Percentiles rank a stretch among this genome's conserved stretches.
Evolutionary conservation across 2,797 vertebrate genomes (phyloP).

Genomic region (Sebastes minor): DNA sequence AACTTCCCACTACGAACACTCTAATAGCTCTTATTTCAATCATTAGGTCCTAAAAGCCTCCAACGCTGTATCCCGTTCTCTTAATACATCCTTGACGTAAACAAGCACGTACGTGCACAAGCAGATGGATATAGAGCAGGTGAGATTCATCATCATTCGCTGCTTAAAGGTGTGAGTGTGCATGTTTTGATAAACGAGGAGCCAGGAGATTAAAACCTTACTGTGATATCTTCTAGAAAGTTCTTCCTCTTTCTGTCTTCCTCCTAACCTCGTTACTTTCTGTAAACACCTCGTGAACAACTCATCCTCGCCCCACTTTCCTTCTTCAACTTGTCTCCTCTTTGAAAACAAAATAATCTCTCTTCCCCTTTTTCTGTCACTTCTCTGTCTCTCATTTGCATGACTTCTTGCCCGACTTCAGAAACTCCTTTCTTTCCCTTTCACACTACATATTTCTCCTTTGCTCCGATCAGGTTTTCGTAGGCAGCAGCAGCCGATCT

Average conservation of each 20-base stretch:
- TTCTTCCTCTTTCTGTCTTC: background rate
- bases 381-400: background rate
- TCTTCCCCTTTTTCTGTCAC: background rate
- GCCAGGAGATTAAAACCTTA: background rate
- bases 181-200: background rate
- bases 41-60: too few species aligned
- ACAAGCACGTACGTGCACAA: background rate
- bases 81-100: too few species aligned
- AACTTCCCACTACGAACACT: too few species aligned
- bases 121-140: background rate
- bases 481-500: background rate
- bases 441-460: background rate
- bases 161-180: too few species aligned
- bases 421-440: slow-evolving; percentile 2
- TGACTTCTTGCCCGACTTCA: background rate
- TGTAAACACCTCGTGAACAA: background rate
- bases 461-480: slow-evolving; percentile 5
- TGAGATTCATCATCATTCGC: too few species aligned
- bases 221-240: background rate
- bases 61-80: too few species aligned
- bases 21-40: too few species aligned
- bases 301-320: background rate
- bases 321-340: background rate
- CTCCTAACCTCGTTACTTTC: background rate
- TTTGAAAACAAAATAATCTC: background rate